These are phyloP conservation scores for Lasioglossum pauxillum DNA, from an alignment of 2,888 invertebrate species.

Conservation along the genomic window DNA sequence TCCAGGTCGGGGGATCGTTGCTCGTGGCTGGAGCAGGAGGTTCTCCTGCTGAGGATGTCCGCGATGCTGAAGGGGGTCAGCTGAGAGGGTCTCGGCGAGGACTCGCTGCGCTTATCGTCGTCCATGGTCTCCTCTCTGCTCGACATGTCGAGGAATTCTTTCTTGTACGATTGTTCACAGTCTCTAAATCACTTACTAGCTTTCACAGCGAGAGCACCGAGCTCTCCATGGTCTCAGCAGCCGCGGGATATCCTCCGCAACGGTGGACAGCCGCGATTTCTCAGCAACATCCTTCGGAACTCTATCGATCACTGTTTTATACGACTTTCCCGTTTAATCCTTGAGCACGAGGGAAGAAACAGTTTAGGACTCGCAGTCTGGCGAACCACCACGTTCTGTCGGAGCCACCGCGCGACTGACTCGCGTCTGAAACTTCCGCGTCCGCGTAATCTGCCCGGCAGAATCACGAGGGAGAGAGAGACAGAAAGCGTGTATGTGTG, in stretches of 20 bases:
- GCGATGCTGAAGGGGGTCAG: conserved; percentile 83
- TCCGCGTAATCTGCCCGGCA: conserved; percentile 24
- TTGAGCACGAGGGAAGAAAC: not conserved
- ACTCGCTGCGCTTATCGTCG: conserved; percentile 74
- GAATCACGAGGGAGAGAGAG: not conserved
- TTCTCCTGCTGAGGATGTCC: conserved; percentile 79
- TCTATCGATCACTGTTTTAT: not conserved
- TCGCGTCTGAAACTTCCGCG: conserved; percentile 34
- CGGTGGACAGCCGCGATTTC: not conserved
- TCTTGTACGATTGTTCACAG: not conserved
- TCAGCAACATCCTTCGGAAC: conserved; percentile 7
- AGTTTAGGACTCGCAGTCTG: not conserved
- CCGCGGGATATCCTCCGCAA: not conserved
- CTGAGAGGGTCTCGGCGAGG: conserved; percentile 77
- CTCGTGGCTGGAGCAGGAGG: conserved; percentile 44
- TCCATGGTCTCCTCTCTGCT: conserved; percentile 68
- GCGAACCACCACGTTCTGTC: conserved; percentile 26
- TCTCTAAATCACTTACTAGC: not conserved
- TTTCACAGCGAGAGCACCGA: conserved; percentile 14
- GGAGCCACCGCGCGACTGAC: conserved; percentile 16
- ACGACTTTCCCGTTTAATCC: not conserved
- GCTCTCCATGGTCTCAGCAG: not conserved
- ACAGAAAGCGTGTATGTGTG: not conserved
- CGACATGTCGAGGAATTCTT: conserved; percentile 35
- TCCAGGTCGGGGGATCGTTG: conserved; percentile 56